These are phyloP conservation scores for Etia nguti DNA, from an alignment of 2,113 vertebrate species.

Conservation along the genomic window DNA sequence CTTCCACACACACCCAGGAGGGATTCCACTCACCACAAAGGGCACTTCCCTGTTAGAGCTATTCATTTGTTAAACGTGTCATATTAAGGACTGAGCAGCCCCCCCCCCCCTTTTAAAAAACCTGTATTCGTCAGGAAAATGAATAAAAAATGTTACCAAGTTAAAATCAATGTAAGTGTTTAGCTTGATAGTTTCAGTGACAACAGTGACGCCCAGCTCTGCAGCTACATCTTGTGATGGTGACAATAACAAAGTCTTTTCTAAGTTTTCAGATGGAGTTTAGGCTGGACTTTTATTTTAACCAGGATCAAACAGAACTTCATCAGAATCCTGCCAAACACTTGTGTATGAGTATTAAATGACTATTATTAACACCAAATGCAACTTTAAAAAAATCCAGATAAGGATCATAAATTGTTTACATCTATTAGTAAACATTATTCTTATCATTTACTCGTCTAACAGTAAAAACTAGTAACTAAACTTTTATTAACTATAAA, in stretches of 20 bases:
- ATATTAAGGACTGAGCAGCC: not conserved
- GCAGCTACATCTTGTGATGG: not conserved
- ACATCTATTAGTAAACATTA: not conserved
- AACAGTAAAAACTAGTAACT: not conserved
- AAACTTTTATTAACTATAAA: not conserved
- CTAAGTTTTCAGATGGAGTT: too few relatives aligned
- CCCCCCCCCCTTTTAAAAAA: not conserved
- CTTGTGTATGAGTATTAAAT: not conserved
- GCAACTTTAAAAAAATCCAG: not conserved
- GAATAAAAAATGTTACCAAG: not conserved
- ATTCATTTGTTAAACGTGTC: not conserved
- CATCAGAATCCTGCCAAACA: not conserved
- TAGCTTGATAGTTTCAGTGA: not conserved
- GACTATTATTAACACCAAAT: not conserved
- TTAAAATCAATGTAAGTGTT: not conserved
- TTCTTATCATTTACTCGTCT: not conserved
- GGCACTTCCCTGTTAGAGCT: not conserved
- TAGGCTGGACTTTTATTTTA: not conserved
- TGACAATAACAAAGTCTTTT: too few relatives aligned
- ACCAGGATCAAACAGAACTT: not conserved
- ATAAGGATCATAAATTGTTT: not conserved
- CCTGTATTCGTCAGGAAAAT: not conserved
- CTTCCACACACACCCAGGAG: constrained; percentile 35
- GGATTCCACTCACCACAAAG: constrained; percentile 38
- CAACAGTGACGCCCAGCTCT: not conserved